Evolutionary conservation across 2,113 vertebrate species (phyloP).

Genomic region (Muntiacus reevesi): DNA sequence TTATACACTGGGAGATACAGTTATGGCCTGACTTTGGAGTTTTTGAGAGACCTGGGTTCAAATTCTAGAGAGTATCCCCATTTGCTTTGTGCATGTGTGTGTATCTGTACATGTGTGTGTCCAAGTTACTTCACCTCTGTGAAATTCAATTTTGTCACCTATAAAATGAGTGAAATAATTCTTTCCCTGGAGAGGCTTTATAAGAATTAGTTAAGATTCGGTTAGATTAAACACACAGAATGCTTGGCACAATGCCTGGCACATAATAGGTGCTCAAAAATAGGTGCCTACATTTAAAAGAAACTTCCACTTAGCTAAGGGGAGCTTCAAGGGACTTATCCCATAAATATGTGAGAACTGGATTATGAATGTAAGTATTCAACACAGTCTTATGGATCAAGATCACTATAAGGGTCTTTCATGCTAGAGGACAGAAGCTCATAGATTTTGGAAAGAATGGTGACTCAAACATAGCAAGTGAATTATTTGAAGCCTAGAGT

Average conservation of each 20-base stretch:
- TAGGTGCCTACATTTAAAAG: neutral
- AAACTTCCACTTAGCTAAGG: neutral
- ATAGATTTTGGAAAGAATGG: neutral
- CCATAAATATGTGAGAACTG: neutral
- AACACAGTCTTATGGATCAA: neutral
- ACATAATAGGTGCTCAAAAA: neutral
- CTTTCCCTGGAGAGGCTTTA: neutral
- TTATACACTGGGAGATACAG: neutral
- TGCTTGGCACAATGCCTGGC: neutral
- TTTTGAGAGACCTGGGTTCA: conserved; percentile 7
- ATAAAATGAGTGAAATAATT: neutral
- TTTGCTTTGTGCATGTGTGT: neutral
- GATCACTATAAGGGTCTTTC: neutral
- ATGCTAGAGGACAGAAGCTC: neutral
- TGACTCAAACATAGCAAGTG: neutral
- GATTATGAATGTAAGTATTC: neutral
- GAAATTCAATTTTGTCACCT: neutral
- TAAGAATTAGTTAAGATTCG: neutral
- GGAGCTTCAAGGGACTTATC: conserved; percentile 35
- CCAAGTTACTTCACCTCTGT: neutral
- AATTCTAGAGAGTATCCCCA: neutral
- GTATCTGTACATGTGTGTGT: neutral
- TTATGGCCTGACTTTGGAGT: neutral
- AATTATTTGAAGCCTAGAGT: neutral
- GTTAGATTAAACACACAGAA: neutral